Base-by-base conservation (phyloP, 1,140 invertebrate genomes). In the Dendrolimus kikuchii region DNA sequence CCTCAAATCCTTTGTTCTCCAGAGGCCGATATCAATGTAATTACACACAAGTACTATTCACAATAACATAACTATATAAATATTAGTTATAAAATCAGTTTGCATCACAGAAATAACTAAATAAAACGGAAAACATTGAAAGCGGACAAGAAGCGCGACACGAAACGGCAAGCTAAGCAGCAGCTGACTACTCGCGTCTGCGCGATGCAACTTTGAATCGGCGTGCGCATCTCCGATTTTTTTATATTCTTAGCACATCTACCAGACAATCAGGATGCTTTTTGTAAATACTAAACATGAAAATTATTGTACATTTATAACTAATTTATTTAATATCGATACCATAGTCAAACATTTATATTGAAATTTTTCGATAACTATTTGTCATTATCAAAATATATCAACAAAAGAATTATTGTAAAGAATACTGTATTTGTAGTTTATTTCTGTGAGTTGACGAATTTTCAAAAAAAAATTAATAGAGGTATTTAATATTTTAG, bases 51-150 rank as follows among this genome's bases (percentile, higher is more conserved):
- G 74, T 77, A 68, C 49, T 23, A 64, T 81, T 74, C 74, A 83
- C 81, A 74, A 60, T 60, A 68, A 77, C 62, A 62, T 69, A 72
- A 74, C 71, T 67, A 59, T 71, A 71, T 66, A 68, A 76, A 76
- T 81, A 66, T 77, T 79, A 79, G 67, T 75, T 75, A 83, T 68
- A 81, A 81, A 81, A 78, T 77, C 67, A 71, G 85, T 81, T 87
- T 85, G 85, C 80, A 87, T 86, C 78, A 88, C 83, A 87, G 74
- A 86, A 88, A 88, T 81, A 88, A 88, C 81, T 77, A 88, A 87
- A 88, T 85, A 88, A 87, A 88, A 88, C 84, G 71, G 77, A 88
- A 88, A 88, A 88, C 87, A 88, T 87, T 84, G 75, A 88, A 88
- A 88, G 87, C 87, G 80, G 83, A 87, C 83, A 86, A 87, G 83